Evolutionary conservation across 2,888 invertebrate genomes (phyloP), one percentile per base, ranked within the genome.

Genomic region (Nymphalis polychloros): DNA sequence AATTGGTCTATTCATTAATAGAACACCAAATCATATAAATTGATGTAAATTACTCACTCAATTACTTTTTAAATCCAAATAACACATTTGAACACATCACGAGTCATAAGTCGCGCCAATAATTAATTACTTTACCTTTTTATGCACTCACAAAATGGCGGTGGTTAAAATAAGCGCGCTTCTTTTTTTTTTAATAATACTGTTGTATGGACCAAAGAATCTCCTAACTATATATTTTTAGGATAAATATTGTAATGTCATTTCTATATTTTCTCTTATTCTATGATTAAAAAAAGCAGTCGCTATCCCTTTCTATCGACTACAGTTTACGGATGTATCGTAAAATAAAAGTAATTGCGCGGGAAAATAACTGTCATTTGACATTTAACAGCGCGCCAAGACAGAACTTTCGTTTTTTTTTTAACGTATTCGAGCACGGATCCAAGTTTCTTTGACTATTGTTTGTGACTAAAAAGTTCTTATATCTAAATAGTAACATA

Each of bases 351-450:
- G 75, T 73, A 69, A 78, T 77, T 69, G 73, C 76, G 80, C 81
- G 82, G 75, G 77, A 80, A 81, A 78, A 72, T 64, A 61, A 67
- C 65, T 79, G 78, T 77, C 81, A 82, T 75, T 81, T 76, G 72
- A 70, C 72, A 74, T 72, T 71, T 59, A 75, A 65, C 63, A 49
- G 61, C 76, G 76, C 74, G 64, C 68, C 64, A 67, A 74, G 66
- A 65, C 69, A 73, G 76, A 66, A 74, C 64, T 69, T 70, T 68
- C 57, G 50, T 72, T 69, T 64, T 66, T 62, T 64, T 68, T 74
- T 72, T 73, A 23, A 27, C 17, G 8, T 66, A 62, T 50, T 53
- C 19, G 8, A 35, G 23, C 48, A 55, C 66, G 70, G 55, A 66
- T n/a, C 47, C 17, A n/a, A 19, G 19, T 27, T 55, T 8, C 35